Evolutionary conservation across 1,140 invertebrate species (phyloP).

Genomic region (Lasioglossum baleicum): DNA sequence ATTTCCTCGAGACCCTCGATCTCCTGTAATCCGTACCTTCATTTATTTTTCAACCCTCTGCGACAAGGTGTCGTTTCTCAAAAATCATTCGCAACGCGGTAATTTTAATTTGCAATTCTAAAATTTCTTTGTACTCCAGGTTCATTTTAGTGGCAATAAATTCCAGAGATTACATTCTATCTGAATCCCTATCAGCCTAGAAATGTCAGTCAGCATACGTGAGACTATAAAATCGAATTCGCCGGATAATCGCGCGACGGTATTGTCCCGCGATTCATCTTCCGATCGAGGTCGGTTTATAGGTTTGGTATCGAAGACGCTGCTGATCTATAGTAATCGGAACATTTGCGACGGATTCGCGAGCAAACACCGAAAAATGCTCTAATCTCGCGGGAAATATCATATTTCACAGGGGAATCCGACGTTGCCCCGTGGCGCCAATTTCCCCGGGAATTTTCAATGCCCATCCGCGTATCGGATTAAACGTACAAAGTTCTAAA

Average conservation of each 20-base stretch:
- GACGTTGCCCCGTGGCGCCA: neutral
- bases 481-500: neutral
- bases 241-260: no score
- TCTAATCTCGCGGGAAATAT: neutral
- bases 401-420: no score
- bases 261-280: no score
- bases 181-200: no score
- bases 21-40: neutral
- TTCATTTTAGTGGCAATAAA: no score
- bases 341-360: neutral
- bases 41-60: neutral
- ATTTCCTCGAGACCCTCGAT: neutral
- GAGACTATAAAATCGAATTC: no score
- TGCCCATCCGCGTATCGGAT: neutral
- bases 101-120: neutral
- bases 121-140: no score
- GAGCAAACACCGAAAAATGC: neutral
- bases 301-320: neutral
- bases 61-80: neutral
- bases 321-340: neutral
- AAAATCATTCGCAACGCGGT: neutral
- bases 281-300: neutral
- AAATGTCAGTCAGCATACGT: no score
- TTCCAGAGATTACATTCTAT: no score
- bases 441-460: slow-evolving; percentile 1